Conservation (phyloP, 2,113 vertebrate genomes). For the Megaceryle torquata region DNA sequence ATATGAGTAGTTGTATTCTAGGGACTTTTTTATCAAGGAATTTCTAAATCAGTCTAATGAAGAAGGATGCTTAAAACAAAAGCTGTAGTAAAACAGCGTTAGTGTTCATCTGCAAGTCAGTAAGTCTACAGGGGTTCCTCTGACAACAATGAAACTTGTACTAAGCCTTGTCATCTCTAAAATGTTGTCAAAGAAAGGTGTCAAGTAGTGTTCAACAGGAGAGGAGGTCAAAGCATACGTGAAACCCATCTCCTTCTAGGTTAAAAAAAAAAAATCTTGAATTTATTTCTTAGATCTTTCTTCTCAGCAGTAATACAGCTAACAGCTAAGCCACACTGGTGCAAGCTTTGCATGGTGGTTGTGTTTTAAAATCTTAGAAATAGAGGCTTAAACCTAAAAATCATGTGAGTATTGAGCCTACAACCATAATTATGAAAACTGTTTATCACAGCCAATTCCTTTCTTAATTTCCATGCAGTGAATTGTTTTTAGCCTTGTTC, state of each 20-base stretch:
- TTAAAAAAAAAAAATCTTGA: background rate
- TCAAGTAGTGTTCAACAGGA: background rate
- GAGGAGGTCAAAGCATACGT: background rate
- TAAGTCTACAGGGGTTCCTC: background rate
- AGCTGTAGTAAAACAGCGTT: background rate
- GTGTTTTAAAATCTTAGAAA: background rate
- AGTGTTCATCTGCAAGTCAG: background rate
- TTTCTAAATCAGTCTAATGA: background rate
- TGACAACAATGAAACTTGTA: background rate
- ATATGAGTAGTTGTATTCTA: background rate
- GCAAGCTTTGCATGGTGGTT: rapidly evolving
- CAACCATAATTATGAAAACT: background rate
- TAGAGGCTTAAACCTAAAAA: background rate
- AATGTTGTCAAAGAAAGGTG: background rate
- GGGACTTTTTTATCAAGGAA: background rate
- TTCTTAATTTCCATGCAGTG: background rate
- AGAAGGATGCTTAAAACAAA: background rate
- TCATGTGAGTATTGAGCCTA: background rate
- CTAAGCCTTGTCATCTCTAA: background rate
- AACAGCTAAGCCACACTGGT: background rate
- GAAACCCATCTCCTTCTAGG: background rate
- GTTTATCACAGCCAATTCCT: background rate
- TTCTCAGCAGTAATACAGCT: background rate
- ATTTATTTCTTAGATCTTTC: background rate
- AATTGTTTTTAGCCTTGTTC: background rate